Evolutionary conservation across 2,888 invertebrate genomes (phyloP), one percentile per base, ranked within the genome.

Genomic region (Brachypterus glaber): DNA sequence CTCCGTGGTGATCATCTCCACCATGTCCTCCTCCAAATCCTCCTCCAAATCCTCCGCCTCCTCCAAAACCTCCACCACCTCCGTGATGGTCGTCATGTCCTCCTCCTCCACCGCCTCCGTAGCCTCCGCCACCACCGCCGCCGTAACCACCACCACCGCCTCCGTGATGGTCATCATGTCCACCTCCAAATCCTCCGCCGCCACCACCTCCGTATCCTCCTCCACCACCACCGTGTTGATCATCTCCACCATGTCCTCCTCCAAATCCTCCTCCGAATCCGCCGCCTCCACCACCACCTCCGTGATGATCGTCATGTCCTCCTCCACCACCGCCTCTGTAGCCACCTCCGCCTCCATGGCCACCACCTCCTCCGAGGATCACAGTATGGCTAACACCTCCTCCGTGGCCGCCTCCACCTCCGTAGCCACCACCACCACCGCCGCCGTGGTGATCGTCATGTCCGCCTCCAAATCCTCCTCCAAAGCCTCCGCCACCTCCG

Each of bases 281-380:
- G n/a, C 39, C 36, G 8, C 35, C 35, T 9, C 13, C 33, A 27
- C 42, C 42, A 12, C 42, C 42, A 17, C 39, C 40, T 8, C 44
- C 44, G 16, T 35, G 32, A 18, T 35, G 33, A 21, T 30, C 37
- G 16, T 37, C 39, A 14, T 39, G 31, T 8, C 37, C 36, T 13
- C 38, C 39, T 17, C 29, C 33, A 11, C 43, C 43, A 7, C 39
- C 39, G 17, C 17, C 9, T 12, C 27, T 33, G 26, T 33, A 30
- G 17, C 36, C 40, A 18, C 30, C 30, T 21, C 37, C 37, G n/a
- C 25, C 18, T 4, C 16, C 37, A 11, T 11, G 30, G 3, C 31
- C 30, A 32, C 29, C 29, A 35, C 40, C 35, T 9, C 35, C 35
- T 4, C 39, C 39, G 30, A 18, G 30, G 8, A 25, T 26, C 2